Base-by-base conservation (phyloP, 1,140 invertebrate genomes). In the Ceratoteleas bidentatus region DNA sequence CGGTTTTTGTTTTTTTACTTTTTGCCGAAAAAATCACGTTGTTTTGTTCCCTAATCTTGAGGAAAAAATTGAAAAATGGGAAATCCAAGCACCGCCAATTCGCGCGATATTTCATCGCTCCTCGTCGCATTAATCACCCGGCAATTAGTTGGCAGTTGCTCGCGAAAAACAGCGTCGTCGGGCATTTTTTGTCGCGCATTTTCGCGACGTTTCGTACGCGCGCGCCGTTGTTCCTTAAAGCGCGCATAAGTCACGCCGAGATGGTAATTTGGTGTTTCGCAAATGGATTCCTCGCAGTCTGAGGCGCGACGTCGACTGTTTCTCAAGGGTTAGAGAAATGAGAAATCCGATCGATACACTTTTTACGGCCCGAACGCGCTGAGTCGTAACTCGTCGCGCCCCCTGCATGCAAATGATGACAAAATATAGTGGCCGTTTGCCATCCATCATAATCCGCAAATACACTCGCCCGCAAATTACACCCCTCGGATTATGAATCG, bases 341-440 rank as follows among this genome's bases (percentile, higher is more conserved):
- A 83, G 57, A 78, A 56, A 61, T 60, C 24, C 73, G 81, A 86
- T 85, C 61, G 60, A 85, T 85, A 24, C 10, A 73, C 52, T 83
- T 83, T 81, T 76, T 62, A 70, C 74, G 73, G 69, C 56, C 56
- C 65, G 16, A 38, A 52, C 24, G 58, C 58, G 61, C n/a, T 58
- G 52, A 32, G 61, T 56, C 43, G 73, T 83, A 62, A 68, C 50
- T 64, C 61, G 78, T 77, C 56, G 72, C 69, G 66, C 70, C 76
- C 64, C 73, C 85, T 85, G 75, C 81, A 84, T 85, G 83, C 80
- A 85, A 85, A 85, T 83, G 62, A 80, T 74, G 74, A 64, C 83
- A 85, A 85, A 87, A 85, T 85, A 84, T 81, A 84, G 75, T 73
- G 50, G 34, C 69, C 50, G n/a, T 40, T 36, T 38, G 7, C 16